phyloP scores from a whole-genome alignment of 2,797 vertebrate species.

The Gymnothorax reevesii region DNA sequence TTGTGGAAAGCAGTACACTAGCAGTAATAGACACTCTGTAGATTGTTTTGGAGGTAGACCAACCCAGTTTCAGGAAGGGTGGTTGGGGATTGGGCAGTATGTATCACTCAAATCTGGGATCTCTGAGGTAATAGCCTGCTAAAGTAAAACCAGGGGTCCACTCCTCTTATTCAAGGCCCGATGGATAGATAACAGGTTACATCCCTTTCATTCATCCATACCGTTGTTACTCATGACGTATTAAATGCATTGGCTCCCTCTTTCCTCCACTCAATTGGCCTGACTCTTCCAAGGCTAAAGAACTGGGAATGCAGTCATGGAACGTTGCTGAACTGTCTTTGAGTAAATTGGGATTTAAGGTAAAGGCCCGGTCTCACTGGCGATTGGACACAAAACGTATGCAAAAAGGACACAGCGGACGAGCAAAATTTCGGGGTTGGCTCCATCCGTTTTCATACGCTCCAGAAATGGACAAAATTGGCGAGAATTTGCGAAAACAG shows the following conservation, averaged over 20 bases:
- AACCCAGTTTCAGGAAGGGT: not conserved
- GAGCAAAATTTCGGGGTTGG: too few species aligned
- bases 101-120: slow-evolving; percentile 37
- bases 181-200: too few species aligned
- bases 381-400: too few species aligned
- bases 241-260: not conserved
- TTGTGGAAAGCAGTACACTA: slow-evolving; percentile 21
- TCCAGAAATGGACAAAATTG: too few species aligned
- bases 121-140: slow-evolving; percentile 50
- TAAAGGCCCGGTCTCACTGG: too few species aligned
- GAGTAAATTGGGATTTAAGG: slow-evolving; percentile 39
- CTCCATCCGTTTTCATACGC: too few species aligned
- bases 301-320: slow-evolving; percentile 52
- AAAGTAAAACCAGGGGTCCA: not conserved
- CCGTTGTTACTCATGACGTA: slow-evolving; percentile 16
- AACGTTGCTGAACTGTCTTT: slow-evolving; percentile 53
- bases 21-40: slow-evolving; percentile 40
- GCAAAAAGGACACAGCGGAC: too few species aligned
- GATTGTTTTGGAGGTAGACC: slow-evolving; percentile 53
- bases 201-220: slow-evolving; percentile 23
- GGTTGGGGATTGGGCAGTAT: slow-evolving; percentile 17
- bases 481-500: too few species aligned
- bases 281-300: slow-evolving; percentile 44
- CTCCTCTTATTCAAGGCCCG: slow-evolving; percentile 22
- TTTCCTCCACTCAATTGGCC: not conserved